phyloP scores from a whole-genome alignment of 2,888 invertebrate species.

The Cryptosula pallasiana region DNA sequence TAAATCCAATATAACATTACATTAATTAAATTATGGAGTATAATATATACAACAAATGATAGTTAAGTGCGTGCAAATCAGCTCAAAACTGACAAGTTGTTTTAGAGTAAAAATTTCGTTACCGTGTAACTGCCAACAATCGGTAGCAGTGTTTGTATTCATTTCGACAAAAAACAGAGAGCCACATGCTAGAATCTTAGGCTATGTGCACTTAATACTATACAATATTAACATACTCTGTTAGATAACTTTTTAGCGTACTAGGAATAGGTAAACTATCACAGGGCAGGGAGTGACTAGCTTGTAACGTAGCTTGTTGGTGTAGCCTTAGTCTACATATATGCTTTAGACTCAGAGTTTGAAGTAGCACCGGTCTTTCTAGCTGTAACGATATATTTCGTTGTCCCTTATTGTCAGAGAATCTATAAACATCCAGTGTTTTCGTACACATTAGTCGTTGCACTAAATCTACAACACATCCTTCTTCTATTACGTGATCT shows the following conservation, averaged over 20 bases:
- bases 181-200: too few species aligned
- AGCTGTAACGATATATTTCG: slow-evolving; percentile 9
- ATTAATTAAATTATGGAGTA: too few species aligned
- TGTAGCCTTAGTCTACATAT: background rate
- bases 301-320: background rate
- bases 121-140: too few species aligned
- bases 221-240: background rate
- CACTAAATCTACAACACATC: slow-evolving; percentile 9
- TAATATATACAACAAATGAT: too few species aligned
- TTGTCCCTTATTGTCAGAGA: slow-evolving; percentile 19
- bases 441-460: background rate
- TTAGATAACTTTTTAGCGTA: background rate
- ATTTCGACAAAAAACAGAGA: too few species aligned
- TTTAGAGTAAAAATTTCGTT: too few species aligned
- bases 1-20: too few species aligned
- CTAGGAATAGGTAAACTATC: background rate
- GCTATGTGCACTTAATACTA: too few species aligned
- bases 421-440: slow-evolving; percentile 3
- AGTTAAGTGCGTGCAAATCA: too few species aligned
- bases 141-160: too few species aligned
- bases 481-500: background rate
- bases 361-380: background rate
- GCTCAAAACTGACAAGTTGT: too few species aligned
- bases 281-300: background rate
- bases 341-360: background rate